Evolutionary conservation across 1,140 invertebrate genomes (phyloP).

Genomic region (Drosophila ficusphila): DNA sequence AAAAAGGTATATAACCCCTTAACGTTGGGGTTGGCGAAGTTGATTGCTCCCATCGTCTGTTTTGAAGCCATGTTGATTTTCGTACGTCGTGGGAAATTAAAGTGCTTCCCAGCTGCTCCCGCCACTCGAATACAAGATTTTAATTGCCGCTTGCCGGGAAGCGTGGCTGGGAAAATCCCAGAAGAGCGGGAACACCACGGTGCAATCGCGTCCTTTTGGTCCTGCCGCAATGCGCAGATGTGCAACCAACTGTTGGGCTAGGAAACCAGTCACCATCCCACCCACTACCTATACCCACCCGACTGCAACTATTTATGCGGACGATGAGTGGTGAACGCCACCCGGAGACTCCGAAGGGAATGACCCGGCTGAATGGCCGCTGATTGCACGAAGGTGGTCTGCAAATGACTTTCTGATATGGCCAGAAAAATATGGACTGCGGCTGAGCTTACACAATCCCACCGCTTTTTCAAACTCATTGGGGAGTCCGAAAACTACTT

Average conservation of each 20-base stretch:
- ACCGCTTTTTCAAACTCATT: constrained; percentile 1
- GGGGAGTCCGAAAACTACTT: constrained; percentile 8
- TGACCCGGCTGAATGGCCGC: constrained; percentile 57
- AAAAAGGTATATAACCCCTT: no score
- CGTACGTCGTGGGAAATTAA: constrained; percentile 72
- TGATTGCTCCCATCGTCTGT: constrained; percentile 23
- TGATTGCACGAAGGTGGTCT: constrained; percentile 46
- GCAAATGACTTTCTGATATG: constrained; percentile 27
- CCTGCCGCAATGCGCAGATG: constrained; percentile 44
- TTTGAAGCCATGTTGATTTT: constrained; percentile 49
- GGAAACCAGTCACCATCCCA: constrained; percentile 9
- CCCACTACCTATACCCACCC: no score
- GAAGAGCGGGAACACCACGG: constrained; percentile 1
- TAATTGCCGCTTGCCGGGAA: constrained; percentile 66
- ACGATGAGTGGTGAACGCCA: constrained; percentile 20
- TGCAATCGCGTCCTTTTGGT: not conserved
- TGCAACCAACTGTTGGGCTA: constrained; percentile 74
- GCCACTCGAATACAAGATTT: constrained; percentile 70
- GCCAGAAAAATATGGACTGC: constrained; percentile 24
- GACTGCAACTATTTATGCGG: constrained; percentile 20
- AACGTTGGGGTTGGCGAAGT: not conserved
- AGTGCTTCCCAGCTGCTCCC: constrained; percentile 58
- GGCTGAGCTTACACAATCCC: constrained; percentile 13
- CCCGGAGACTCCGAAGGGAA: constrained; percentile 26
- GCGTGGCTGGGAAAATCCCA: constrained; percentile 16